phyloP scores from a whole-genome alignment of 1,140 invertebrate genomes.

The Polypedilum pembai region DNA sequence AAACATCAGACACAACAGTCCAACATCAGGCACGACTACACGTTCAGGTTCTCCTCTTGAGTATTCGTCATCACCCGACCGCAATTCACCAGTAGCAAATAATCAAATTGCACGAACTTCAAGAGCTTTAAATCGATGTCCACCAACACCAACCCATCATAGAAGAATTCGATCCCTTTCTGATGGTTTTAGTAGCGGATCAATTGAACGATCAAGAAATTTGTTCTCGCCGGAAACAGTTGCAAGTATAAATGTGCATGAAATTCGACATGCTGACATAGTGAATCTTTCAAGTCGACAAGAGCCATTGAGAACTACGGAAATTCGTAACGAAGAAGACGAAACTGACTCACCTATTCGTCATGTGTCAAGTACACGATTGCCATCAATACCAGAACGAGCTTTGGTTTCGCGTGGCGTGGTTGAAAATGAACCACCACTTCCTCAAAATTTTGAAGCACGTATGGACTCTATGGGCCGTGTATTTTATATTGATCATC shows the following conservation, averaged over 20 bases:
- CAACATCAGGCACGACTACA: constrained; percentile 42
- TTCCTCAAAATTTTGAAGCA: constrained; percentile 88
- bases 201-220: constrained; percentile 42
- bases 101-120: constrained; percentile 44
- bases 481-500: constrained; percentile 88
- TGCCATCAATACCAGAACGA: constrained; percentile 74
- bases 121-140: constrained; percentile 55
- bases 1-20: constrained; percentile 35
- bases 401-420: constrained; percentile 48
- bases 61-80: constrained; percentile 33
- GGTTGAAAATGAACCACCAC: constrained; percentile 65
- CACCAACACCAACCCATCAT: constrained; percentile 75
- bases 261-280: constrained; percentile 42
- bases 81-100: constrained; percentile 40
- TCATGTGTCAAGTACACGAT: constrained; percentile 63
- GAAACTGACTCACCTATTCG: constrained; percentile 54
- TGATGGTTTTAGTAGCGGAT: constrained; percentile 23
- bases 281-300: constrained; percentile 37
- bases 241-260: constrained; percentile 41
- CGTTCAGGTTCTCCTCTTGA: constrained; percentile 41
- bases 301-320: constrained; percentile 42
- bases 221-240: constrained; percentile 37
- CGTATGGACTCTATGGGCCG: constrained; percentile 85
- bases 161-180: constrained; percentile 48
- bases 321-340: constrained; percentile 42